These are phyloP conservation scores for Pogonomyrmex barbatus DNA, from an alignment of 1,140 invertebrate genomes.

Conservation along the genomic window DNA sequence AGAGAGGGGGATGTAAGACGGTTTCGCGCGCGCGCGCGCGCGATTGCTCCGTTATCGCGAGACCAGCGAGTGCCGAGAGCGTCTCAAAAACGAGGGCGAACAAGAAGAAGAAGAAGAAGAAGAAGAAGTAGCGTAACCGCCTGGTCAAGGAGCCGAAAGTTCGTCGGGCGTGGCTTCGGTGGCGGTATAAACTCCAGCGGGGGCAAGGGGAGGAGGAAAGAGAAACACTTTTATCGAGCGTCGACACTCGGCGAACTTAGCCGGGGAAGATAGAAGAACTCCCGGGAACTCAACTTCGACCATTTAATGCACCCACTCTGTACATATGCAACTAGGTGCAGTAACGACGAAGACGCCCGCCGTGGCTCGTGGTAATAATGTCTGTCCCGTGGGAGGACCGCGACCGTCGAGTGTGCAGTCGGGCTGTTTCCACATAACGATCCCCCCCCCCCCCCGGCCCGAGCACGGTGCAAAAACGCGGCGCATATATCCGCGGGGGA, in stretches of 20 bases:
- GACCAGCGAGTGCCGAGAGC: conserved; percentile 3
- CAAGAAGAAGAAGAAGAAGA: conserved; percentile 66
- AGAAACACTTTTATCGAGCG: conserved; percentile 84
- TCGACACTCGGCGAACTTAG: conserved; percentile 80
- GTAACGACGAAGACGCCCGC: conserved; percentile 48
- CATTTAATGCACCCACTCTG: conserved; percentile 77
- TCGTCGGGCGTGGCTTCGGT: conserved; percentile 66
- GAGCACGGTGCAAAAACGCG: conserved; percentile 40
- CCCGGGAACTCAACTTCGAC: conserved; percentile 79
- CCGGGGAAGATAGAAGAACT: conserved; percentile 78
- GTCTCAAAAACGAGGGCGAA: conserved; percentile 58
- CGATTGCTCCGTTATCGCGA: conserved; percentile 69
- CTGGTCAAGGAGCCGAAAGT: conserved; percentile 71
- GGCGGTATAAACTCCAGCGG: conserved; percentile 68
- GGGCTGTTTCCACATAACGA: conserved; percentile 47
- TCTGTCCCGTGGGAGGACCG: conserved; percentile 41
- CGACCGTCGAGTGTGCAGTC: conserved; percentile 34
- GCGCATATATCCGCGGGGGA: not conserved
- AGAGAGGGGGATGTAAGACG: conserved; percentile 41
- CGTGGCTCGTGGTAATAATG: conserved; percentile 47
- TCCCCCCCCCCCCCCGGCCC: not conserved
- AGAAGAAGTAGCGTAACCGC: conserved; percentile 60
- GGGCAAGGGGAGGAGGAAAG: conserved; percentile 69
- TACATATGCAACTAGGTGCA: conserved; percentile 63
- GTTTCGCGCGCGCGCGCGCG: conserved; percentile 1